Base-by-base conservation (phyloP, 2,113 vertebrate species). In the Pomatostomus ruficeps region DNA sequence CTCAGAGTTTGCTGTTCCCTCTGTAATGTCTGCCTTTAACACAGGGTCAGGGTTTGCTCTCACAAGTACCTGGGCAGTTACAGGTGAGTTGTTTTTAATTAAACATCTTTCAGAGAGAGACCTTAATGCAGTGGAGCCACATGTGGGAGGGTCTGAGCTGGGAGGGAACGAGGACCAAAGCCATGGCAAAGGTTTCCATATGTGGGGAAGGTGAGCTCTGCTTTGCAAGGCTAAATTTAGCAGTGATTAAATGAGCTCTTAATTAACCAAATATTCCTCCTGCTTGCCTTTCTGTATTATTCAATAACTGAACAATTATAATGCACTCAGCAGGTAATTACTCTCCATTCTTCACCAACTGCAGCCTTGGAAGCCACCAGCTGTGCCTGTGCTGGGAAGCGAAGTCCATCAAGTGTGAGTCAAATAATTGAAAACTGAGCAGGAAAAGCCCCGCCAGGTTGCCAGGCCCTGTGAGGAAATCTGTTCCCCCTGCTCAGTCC, bases 221-320 rank as follows among this genome's bases (percentile, higher is more conserved):
- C 45, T 89, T 29, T 76, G 72, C 63, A 83, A 65, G n/a, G 75
- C 79, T 94, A 94, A 92, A 86, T 59, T 88, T 95, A 86, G 85
- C 75, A 65, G 38, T 14, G 49, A 88, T 90, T 76, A 90, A 94
- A 73, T 0, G 6, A 94, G 46, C 54, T 92, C 92, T 95, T 83
- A 96, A 96, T 96, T 90, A 93, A 94, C 51, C 88, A 88, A 66
- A 80, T 88, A 94, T 46, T 74, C 72, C 58, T 74, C 33, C 68
- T 49, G 72, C 72, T 80, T 70, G 33, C 75, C 51, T 91, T 84
- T 77, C 59, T 63, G 80, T 77, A 91, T 94, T 72, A 75, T 58
- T 94, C 67, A 89, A 86, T 94, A 95, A 90, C 72, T 43, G 76
- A 90, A 63, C 92, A 93, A 88, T 95, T 93, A 77, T 31, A 88